Evolutionary conservation across 1,140 invertebrate genomes (phyloP).

Genomic region (Dinoponera quadriceps): DNA sequence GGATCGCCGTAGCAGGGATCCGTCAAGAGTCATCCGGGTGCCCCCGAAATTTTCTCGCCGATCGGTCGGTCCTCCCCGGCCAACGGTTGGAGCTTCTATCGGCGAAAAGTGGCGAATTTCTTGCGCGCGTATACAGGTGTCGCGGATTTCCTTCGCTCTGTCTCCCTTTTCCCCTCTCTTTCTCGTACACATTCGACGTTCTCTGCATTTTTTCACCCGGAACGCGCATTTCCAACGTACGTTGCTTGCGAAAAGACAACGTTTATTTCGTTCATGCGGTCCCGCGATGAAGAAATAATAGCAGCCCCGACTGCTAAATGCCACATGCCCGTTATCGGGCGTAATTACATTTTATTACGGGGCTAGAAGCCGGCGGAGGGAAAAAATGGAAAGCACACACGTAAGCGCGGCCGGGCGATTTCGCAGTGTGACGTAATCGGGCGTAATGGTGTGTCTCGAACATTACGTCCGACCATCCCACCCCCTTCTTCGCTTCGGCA

Average conservation of each 20-base stretch:
- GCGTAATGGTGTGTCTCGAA: constrained; percentile 56
- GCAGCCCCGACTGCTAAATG: constrained; percentile 12
- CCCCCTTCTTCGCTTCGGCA: constrained; percentile 30
- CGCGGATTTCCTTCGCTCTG: background rate
- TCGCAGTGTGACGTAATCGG: constrained; percentile 60
- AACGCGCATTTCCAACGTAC: background rate
- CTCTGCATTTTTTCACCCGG: background rate
- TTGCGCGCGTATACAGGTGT: constrained; percentile 40
- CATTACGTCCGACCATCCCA: constrained; percentile 3
- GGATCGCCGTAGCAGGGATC: constrained; percentile 74
- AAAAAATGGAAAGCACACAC: constrained; percentile 29
- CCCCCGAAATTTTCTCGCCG: constrained; percentile 32
- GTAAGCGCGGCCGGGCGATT: constrained; percentile 49
- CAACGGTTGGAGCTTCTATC: constrained; percentile 28
- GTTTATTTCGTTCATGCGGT: background rate
- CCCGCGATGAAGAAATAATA: constrained; percentile 45
- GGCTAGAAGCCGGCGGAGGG: background rate
- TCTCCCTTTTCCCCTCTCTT: background rate
- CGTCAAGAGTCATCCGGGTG: constrained; percentile 74
- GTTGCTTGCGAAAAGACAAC: background rate
- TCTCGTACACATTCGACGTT: constrained; percentile 13
- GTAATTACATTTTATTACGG: constrained; percentile 52
- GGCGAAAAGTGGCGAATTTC: constrained; percentile 43
- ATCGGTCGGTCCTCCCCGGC: background rate
- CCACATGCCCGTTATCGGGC: constrained; percentile 18